phyloP scores from a whole-genome alignment of 2,113 vertebrate genomes.

The Vulpes ferrilata region DNA sequence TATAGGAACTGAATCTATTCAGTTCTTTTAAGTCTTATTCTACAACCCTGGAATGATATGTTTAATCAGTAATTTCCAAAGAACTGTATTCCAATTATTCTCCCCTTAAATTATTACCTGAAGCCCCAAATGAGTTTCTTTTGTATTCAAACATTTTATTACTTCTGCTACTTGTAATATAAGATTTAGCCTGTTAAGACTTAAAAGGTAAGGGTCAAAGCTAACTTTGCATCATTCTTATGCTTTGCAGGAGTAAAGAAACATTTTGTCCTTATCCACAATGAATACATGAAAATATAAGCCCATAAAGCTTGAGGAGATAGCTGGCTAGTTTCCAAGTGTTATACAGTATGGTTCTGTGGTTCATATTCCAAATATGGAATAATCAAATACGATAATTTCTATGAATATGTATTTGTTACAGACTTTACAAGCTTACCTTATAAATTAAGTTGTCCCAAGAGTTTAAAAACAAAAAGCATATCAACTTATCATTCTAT shows the following conservation, averaged over 20 bases:
- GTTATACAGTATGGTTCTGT: background rate
- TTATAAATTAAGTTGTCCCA: background rate
- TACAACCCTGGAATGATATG: background rate
- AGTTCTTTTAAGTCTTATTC: background rate
- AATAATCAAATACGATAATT: background rate
- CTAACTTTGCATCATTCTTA: background rate
- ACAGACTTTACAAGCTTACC: background rate
- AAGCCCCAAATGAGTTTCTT: background rate
- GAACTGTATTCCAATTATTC: background rate
- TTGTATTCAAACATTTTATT: slow-evolving; percentile 31
- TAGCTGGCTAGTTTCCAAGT: background rate
- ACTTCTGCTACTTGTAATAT: background rate
- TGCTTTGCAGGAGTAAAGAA: background rate
- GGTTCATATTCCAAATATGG: slow-evolving; percentile 1
- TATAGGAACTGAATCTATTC: background rate
- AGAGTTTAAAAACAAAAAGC: slow-evolving; percentile 18
- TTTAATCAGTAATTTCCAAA: slow-evolving; percentile 46
- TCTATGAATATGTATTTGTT: background rate
- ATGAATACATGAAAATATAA: slow-evolving; percentile 32
- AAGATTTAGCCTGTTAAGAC: background rate
- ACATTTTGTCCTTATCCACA: slow-evolving; percentile 16
- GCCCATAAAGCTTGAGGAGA: background rate
- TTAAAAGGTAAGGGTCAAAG: background rate
- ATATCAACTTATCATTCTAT: background rate
- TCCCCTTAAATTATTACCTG: background rate